phyloP scores from a whole-genome alignment of 2,113 vertebrate species.

The Sapajus apella region DNA sequence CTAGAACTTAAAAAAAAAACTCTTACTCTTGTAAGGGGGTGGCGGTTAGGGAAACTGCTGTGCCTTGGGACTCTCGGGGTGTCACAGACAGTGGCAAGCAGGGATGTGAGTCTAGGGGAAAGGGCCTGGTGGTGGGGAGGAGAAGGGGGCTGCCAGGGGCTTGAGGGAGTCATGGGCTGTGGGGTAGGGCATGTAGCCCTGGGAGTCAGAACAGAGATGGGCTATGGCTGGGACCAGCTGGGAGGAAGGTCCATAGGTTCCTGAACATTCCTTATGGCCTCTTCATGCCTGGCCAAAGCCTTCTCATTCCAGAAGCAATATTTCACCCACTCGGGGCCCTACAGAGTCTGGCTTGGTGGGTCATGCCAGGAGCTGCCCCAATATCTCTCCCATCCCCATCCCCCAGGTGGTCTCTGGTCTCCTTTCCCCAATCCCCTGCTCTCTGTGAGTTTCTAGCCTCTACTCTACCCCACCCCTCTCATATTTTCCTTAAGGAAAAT shows the following conservation, averaged over 20 bases:
- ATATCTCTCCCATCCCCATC: not conserved
- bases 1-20: not conserved
- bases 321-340: no score
- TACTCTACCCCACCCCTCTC: not conserved
- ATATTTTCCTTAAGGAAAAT: not conserved
- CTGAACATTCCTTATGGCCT: not conserved
- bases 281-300: not conserved
- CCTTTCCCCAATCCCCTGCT: not conserved
- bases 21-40: not conserved
- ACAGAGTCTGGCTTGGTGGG: not conserved
- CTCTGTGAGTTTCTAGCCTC: not conserved
- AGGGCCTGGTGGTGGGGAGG: not conserved
- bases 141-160: not conserved
- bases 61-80: not conserved
- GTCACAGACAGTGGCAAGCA: not conserved
- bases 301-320: not conserved
- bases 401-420: not conserved
- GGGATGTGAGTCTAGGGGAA: not conserved
- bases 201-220: not conserved
- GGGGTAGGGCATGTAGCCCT: fast-evolving
- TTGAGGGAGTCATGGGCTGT: not conserved
- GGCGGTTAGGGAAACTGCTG: not conserved
- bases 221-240: not conserved
- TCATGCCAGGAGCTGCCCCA: not conserved
- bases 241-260: not conserved